phyloP scores from a whole-genome alignment of 2,797 vertebrate genomes.

The Synanceia verrucosa region DNA sequence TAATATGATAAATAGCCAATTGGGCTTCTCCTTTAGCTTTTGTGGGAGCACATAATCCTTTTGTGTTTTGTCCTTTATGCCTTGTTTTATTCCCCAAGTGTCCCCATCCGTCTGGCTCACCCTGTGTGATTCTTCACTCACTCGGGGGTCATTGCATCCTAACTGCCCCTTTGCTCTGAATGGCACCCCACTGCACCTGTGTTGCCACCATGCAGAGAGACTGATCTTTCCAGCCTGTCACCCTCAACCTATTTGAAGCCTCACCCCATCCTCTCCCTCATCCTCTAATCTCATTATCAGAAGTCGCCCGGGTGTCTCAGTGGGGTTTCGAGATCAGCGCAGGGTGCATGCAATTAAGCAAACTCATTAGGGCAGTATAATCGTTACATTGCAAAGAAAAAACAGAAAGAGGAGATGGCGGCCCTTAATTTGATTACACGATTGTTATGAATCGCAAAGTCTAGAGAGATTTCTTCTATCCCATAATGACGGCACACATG shows the following conservation, averaged over 20 bases:
- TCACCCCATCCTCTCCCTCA: slow-evolving; percentile 21
- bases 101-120: slow-evolving; percentile 12
- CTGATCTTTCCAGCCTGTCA: slow-evolving; percentile 8
- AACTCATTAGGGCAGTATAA: slow-evolving; percentile 64
- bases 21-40: slow-evolving; percentile 7
- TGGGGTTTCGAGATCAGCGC: slow-evolving; percentile 44
- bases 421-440: slow-evolving; percentile 62
- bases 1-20: not conserved
- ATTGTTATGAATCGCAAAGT: slow-evolving; percentile 60
- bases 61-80: slow-evolving; percentile 5
- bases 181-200: not conserved
- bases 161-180: slow-evolving; percentile 16
- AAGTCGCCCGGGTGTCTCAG: slow-evolving; percentile 20
- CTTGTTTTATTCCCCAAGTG: not conserved
- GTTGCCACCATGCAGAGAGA: slow-evolving; percentile 29
- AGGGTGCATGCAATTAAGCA: slow-evolving; percentile 37
- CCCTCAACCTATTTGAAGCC: slow-evolving; percentile 25
- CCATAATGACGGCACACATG: not conserved
- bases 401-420: slow-evolving; percentile 2
- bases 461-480: slow-evolving; percentile 21
- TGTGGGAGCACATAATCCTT: not conserved
- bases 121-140: slow-evolving; percentile 27
- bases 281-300: slow-evolving; percentile 35
- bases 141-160: slow-evolving; percentile 15
- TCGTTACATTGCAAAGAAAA: slow-evolving; percentile 42